Evolutionary conservation across 1,140 invertebrate species (phyloP), one percentile per base, ranked within the genome.

Genomic region (Melipona quadrifasciata): DNA sequence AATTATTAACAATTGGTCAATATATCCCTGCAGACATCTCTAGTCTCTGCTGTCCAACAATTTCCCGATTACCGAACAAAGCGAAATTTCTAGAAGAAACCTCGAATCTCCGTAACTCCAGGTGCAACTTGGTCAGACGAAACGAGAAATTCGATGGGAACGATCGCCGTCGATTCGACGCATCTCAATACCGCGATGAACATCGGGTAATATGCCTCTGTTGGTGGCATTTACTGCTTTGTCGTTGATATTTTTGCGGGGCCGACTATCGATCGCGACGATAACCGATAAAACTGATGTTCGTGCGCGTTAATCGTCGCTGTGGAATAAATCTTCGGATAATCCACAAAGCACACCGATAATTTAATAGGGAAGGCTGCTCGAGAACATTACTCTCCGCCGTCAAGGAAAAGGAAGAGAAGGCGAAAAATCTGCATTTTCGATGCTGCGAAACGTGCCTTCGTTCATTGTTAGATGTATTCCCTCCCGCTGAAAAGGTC

Each of bases 181-280:
- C 85, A 89, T 85, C 83, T 85, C 78, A 78, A 70, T 82, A 86
- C 78, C 87, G 75, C 78, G 68, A 51, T 47, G 58, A 31, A 31
- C 47, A 47, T 47, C 39, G 39, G 39, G 8, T 47, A 47, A 47
- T 47, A 47, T 47, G 39, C 39, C 39, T 47, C 39, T 6, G 39
- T 2, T 57, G 53, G 47, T 57, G 64, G 57, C 27, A 82, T 88
- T 88, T 88, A 68, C 73, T 77, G 55, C 82, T n/a, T 57, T 68
- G 24, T n/a, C 65, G 65, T 47, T 79, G 57, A 70, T 76, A 67
- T 87, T 88, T 87, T 51, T 58, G 71, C 72, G 72, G 53, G 71
- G 65, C 24, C 11, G 11, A n/a, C 10, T 31, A 21, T 4, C 10
- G 65, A 21, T 67, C 31, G 31, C 27, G 1, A 19, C 0, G 27